Evolutionary conservation across 2,888 invertebrate species (phyloP).

Genomic region (Drosophila mimica): DNA sequence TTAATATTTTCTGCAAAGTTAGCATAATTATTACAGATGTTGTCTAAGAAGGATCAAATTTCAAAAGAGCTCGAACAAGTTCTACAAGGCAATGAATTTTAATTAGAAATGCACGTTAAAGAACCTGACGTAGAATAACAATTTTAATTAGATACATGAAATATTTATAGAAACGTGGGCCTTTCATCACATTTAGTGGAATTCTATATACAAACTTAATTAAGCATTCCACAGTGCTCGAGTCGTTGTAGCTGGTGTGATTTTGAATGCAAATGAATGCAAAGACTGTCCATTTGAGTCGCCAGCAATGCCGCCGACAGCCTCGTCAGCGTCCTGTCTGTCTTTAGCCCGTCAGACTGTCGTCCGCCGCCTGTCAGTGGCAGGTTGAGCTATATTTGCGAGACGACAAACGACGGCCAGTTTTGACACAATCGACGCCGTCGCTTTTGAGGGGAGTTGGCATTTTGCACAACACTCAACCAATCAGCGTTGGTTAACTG

Average conservation of each 20-base stretch:
- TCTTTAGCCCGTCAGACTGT: conserved; percentile 26
- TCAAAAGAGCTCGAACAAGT: not conserved
- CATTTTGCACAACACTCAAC: conserved; percentile 73
- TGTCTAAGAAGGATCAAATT: not conserved
- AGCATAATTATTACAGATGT: not conserved
- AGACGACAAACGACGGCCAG: conserved; percentile 30
- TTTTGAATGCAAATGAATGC: conserved; percentile 78
- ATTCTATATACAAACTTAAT: conserved; percentile 6
- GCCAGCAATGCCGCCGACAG: conserved; percentile 69
- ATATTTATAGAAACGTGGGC: not conserved
- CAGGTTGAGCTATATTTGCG: conserved; percentile 34
- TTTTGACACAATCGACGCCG: conserved; percentile 12
- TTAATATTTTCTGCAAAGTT: not conserved
- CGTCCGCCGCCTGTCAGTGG: conserved; percentile 49
- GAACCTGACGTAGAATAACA: not conserved
- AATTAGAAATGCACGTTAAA: not conserved
- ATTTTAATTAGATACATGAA: conserved; percentile 2
- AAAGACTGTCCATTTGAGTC: conserved; percentile 72
- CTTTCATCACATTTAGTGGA: conserved; percentile 13
- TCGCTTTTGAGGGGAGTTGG: conserved; percentile 38
- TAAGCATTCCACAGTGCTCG: conserved; percentile 44
- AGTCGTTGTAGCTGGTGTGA: conserved; percentile 47
- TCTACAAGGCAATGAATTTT: not conserved
- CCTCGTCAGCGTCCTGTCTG: conserved; percentile 35
- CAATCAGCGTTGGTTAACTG: conserved; percentile 79